Evolutionary conservation across 1,140 invertebrate species (phyloP).

Genomic region (Battus philenor): DNA sequence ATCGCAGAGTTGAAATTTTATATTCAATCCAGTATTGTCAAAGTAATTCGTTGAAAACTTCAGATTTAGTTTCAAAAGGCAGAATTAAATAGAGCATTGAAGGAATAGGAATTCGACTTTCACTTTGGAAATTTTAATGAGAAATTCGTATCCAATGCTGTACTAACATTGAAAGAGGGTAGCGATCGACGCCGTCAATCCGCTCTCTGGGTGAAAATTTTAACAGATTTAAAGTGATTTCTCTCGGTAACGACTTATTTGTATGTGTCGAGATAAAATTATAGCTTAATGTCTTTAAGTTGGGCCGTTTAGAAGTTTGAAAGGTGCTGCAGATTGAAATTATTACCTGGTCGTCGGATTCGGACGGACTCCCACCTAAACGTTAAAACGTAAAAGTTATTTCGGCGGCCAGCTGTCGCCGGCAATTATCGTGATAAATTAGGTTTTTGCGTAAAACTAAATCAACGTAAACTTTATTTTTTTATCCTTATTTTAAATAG

Average conservation of each 20-base stretch:
- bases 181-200: conserved; percentile 44
- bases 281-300: conserved; percentile 63
- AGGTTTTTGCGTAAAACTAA: conserved; percentile 35
- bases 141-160: conserved; percentile 59
- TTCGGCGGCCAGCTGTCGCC: conserved; percentile 47
- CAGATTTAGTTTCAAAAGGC: conserved; percentile 64
- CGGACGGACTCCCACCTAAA: conserved; percentile 36
- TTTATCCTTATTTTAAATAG: too few relatives aligned
- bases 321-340: conserved; percentile 56
- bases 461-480: conserved; percentile 41
- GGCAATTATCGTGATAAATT: conserved; percentile 58
- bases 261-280: conserved; percentile 40
- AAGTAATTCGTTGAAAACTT: conserved; percentile 61
- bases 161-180: conserved; percentile 40
- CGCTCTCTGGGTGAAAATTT: conserved; percentile 43
- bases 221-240: conserved; percentile 36
- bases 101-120: conserved; percentile 42
- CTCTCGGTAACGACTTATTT: conserved; percentile 40
- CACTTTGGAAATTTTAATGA: conserved; percentile 60
- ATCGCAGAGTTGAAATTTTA: conserved; percentile 35
- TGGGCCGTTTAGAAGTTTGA: conserved; percentile 50
- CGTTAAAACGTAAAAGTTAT: conserved; percentile 64
- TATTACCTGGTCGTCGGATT: conserved; percentile 53
- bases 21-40: conserved; percentile 52
- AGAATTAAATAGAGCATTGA: conserved; percentile 48